Conservation (phyloP, 1,140 invertebrate species). For the Zaprionus tsacasi region DNA sequence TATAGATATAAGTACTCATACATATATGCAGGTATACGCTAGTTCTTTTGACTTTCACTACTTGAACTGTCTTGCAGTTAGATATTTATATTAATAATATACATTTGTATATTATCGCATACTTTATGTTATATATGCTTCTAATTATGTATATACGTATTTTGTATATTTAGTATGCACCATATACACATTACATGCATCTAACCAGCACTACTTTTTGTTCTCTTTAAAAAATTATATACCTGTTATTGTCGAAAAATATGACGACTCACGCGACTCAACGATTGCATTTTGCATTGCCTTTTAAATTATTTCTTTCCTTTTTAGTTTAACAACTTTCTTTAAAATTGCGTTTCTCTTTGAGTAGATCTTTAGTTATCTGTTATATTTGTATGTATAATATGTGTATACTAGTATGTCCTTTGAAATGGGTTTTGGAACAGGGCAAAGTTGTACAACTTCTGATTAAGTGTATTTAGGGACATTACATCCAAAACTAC, state of each 20-base stretch:
- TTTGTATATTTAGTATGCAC: constrained; percentile 42
- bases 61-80: constrained; percentile 33
- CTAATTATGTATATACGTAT: constrained; percentile 4
- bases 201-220: constrained; percentile 22
- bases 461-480: neutral
- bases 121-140: constrained; percentile 17
- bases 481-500: neutral
- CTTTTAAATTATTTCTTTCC: constrained; percentile 7
- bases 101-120: constrained; percentile 29
- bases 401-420: neutral
- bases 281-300: constrained; percentile 57
- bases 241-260: constrained; percentile 76
- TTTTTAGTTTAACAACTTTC: neutral
- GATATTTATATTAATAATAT: constrained; percentile 5
- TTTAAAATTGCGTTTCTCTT: neutral
- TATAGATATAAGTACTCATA: neutral
- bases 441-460: neutral
- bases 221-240: constrained; percentile 58
- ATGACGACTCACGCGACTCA: constrained; percentile 66
- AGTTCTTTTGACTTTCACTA: constrained; percentile 13
- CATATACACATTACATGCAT: constrained; percentile 58
- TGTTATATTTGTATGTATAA: neutral
- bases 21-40: constrained; percentile 6
- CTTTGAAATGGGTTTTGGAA: neutral
- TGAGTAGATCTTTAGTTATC: constrained; percentile 1